These are phyloP conservation scores for Gobius niger DNA, from an alignment of 2,113 vertebrate species.

Conservation along the genomic window DNA sequence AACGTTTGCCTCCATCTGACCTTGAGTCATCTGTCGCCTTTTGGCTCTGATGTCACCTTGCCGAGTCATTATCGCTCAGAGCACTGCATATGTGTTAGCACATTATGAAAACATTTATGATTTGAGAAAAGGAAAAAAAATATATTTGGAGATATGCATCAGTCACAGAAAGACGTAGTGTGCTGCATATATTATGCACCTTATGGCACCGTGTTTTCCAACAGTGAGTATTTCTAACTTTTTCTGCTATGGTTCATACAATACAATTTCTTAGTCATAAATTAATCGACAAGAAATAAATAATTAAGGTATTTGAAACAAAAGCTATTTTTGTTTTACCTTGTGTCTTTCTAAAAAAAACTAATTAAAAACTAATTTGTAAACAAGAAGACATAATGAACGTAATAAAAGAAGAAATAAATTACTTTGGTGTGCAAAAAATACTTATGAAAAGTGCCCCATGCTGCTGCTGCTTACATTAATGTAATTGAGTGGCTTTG, in stretches of 20 bases:
- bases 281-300: no score
- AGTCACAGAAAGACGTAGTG: conserved; percentile 52
- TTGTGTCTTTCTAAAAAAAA: no score
- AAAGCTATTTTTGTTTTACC: no score
- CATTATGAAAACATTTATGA: conserved; percentile 66
- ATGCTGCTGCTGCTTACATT: no score
- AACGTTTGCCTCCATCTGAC: conserved; percentile 31
- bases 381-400: no score
- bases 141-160: conserved; percentile 39
- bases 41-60: conserved; percentile 33
- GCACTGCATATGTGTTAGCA: conserved; percentile 35
- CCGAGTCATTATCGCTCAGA: conserved; percentile 37
- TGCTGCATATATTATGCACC: conserved; percentile 42
- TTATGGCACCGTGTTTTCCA: conserved; percentile 54
- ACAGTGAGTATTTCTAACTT: conserved; percentile 34
- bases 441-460: no score
- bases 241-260: conserved; percentile 12
- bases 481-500: no score
- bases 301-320: no score
- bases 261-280: no score
- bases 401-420: no score
- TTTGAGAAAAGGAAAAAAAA: conserved; percentile 42
- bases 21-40: conserved; percentile 47
- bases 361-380: no score
- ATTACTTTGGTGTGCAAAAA: no score